Percentiles rank a stretch among this genome's conserved stretches.
Conservation (phyloP, 1,140 invertebrate species). For the Papilio polyxenes region DNA sequence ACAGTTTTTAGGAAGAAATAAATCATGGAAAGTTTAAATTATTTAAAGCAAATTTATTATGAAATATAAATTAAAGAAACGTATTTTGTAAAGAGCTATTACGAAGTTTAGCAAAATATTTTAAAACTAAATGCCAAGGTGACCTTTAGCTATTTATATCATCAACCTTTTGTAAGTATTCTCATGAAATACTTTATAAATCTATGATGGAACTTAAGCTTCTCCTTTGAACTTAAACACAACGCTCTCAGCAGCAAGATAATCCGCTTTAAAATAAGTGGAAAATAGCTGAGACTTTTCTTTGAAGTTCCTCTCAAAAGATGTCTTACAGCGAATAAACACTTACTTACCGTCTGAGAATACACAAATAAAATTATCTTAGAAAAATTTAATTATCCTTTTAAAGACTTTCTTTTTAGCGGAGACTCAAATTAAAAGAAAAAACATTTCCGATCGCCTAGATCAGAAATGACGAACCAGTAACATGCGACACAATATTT, state of each 20-base stretch:
- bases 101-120: slow-evolving; percentile 1
- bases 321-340: slow-evolving; percentile 20
- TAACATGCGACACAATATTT: too few species aligned
- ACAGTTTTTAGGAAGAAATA: too few species aligned
- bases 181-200: slow-evolving; percentile 18
- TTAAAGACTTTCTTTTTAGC: too few species aligned
- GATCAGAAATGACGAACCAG: too few species aligned
- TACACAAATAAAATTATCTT: neutral
- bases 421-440: too few species aligned
- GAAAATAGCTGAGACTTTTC: slow-evolving; percentile 6
- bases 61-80: neutral
- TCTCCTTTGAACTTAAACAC: slow-evolving; percentile 16
- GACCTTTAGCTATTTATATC: slow-evolving; percentile 12
- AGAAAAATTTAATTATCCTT: neutral
- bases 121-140: neutral
- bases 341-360: neutral
- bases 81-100: neutral
- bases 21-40: too few species aligned
- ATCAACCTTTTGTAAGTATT: slow-evolving; percentile 11
- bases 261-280: slow-evolving; percentile 24
- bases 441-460: too few species aligned
- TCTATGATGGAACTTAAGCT: neutral
- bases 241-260: slow-evolving; percentile 18
- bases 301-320: slow-evolving; percentile 8
- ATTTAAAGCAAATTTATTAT: too few species aligned